Base-by-base conservation (phyloP, 37 sponge, comb jelly and placozoan genomes). In the Tethya wilhelma region DNA sequence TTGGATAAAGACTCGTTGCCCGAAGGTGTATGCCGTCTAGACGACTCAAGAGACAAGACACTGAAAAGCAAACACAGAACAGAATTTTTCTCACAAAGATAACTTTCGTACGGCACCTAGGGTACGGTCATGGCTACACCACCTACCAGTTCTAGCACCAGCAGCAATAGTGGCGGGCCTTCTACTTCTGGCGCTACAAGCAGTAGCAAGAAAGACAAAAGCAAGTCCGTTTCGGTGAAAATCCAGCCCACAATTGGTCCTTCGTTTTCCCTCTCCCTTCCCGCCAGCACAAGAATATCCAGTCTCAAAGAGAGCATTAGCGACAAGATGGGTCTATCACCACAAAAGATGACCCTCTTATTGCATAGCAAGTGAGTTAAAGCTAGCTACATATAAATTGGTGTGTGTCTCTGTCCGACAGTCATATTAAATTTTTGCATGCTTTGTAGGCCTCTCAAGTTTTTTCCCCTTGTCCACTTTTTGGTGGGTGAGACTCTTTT, bases 171-270 rank as follows among this genome's bases (percentile, higher is more conserved):
- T n/a, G 38, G 64, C 2, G 42, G 72, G 8, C 59, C 38, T 22
- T 40, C 22, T 5, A 20, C 59, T 25, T 25, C 59, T 3, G 44
- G 28, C 46, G n/a, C 67, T 22, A 30, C 36, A 32, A 66, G 38
- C 71, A 73, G 17, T 31, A 28, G 37, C 22, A 65, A 65, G 40
- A 78, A 59, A 37, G 57, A 44, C 38, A 56, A 12, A 71, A 55
- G 33, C 34, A 67, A 46, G 4, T 26, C 56, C 14, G 55, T 88
- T 12, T 59, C 68, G 14, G 72, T 88, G 19, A 44, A 31, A n/a
- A 75, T 89, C 41, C 89, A 82, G 57, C 89, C 89, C 0, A 89
- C 89, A 26, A 71, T 89, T 29, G 89, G 89, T 3, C 67, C 41
- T 5, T 42, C 79, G 0, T 89, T 89, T 68, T 40, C 63, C 17